phyloP scores from a whole-genome alignment of 2,113 vertebrate genomes.

The Corythoichthys haematopterus region DNA sequence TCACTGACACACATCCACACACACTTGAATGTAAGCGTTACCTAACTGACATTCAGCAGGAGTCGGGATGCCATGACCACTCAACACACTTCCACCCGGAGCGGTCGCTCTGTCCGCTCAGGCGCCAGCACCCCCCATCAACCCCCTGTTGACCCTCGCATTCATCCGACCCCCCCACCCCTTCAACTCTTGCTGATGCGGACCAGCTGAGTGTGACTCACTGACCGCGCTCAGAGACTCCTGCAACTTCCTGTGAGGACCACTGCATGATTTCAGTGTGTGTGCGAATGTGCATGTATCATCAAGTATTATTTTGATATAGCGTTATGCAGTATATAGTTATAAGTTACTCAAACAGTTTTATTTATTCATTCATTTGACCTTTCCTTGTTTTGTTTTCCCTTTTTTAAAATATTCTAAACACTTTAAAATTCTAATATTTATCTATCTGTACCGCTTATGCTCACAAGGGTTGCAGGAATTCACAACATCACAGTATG shows the following conservation, averaged over 20 bases:
- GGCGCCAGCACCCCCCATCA: background rate
- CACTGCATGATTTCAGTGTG: background rate
- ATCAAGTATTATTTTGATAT: too few species aligned
- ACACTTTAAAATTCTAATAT: too few species aligned
- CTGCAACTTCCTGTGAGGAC: slow-evolving; percentile 1
- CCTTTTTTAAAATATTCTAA: too few species aligned
- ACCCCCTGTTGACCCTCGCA: background rate
- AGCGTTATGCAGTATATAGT: too few species aligned
- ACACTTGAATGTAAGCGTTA: background rate
- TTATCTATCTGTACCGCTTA: too few species aligned
- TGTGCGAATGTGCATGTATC: background rate
- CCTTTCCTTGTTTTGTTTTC: too few species aligned
- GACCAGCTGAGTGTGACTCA: slow-evolving; percentile 55
- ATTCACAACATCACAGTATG: too few species aligned
- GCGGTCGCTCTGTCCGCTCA: background rate
- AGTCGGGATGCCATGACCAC: slow-evolving; percentile 16
- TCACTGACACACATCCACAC: background rate
- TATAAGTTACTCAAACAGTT: too few species aligned
- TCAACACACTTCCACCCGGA: slow-evolving; percentile 9
- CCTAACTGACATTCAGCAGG: slow-evolving; percentile 28
- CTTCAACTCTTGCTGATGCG: too few species aligned
- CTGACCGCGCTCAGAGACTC: slow-evolving; percentile 38
- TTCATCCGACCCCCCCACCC: slow-evolving; percentile 10
- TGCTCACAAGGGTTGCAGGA: too few species aligned
- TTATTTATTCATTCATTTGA: too few species aligned